A percentile compares a stretch with the other conserved stretches of the same genome.
These are phyloP conservation scores for Lordiphosa fenestrarum DNA, from an alignment of 2,888 invertebrate species.

Conservation along the genomic window DNA sequence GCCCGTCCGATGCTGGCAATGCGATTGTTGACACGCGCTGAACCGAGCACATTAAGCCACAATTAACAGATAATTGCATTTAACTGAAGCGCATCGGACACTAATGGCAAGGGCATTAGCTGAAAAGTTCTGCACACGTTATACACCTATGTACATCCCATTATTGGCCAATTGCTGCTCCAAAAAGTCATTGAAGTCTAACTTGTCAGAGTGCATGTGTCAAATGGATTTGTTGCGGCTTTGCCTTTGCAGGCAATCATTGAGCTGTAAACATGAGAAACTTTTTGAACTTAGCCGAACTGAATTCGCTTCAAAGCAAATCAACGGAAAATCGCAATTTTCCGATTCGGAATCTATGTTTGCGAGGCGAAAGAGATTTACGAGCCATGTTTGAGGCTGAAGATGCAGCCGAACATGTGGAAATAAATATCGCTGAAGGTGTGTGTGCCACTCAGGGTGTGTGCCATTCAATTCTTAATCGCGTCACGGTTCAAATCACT, in stretches of 20 bases:
- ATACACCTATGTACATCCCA: constrained; percentile 13
- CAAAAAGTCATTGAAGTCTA: constrained; percentile 24
- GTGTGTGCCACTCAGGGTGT: too few relatives aligned
- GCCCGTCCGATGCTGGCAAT: constrained; percentile 2
- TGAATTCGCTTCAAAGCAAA: constrained; percentile 38
- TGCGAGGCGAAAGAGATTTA: constrained; percentile 16
- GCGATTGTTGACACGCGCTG: constrained; percentile 26
- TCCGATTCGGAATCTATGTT: constrained; percentile 10
- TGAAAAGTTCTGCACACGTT: constrained; percentile 24
- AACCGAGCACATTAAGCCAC: constrained; percentile 47
- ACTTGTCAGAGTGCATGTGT: constrained; percentile 49
- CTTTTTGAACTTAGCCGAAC: constrained; percentile 56
- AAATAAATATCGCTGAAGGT: too few relatives aligned
- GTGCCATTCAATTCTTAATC: too few relatives aligned
- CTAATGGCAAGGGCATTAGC: constrained; percentile 15
- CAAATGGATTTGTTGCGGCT: constrained; percentile 63
- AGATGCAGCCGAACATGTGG: too few relatives aligned
- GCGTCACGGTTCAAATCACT: too few relatives aligned
- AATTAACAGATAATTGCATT: constrained; percentile 55
- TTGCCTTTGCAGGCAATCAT: constrained; percentile 40
- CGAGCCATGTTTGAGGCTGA: neutral
- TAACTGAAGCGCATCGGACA: constrained; percentile 22
- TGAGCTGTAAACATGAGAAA: constrained; percentile 64
- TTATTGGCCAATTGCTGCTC: constrained; percentile 20
- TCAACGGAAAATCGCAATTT: constrained; percentile 51